These are phyloP conservation scores for Thaleichthys pacificus DNA, from an alignment of 2,797 vertebrate species.

Conservation along the genomic window DNA sequence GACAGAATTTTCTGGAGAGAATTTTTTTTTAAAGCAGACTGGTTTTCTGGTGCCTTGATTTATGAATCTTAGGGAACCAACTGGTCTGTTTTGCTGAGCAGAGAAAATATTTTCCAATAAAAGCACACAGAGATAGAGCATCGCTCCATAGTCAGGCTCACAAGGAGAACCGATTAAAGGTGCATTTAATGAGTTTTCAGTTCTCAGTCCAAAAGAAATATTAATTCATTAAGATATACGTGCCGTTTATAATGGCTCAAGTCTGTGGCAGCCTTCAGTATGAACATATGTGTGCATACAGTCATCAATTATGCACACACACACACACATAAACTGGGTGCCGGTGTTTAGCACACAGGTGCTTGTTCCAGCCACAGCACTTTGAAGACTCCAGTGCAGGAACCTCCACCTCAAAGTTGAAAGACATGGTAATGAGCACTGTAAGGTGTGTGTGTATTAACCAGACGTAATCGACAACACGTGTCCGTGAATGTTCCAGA, in stretches of 20 bases:
- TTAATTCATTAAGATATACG: background rate
- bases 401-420: background rate
- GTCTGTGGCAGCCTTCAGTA: too few relatives aligned
- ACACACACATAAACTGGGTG: background rate
- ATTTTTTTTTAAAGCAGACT: background rate
- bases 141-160: background rate
- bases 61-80: background rate
- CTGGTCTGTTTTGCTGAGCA: background rate
- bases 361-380: background rate
- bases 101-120: background rate
- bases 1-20: too few relatives aligned
- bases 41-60: background rate
- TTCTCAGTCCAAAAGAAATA: background rate
- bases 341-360: background rate
- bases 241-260: too few relatives aligned
- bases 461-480: too few relatives aligned
- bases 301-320: too few relatives aligned
- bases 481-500: too few relatives aligned
- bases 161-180: background rate
- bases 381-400: background rate
- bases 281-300: too few relatives aligned
- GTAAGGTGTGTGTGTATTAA: constrained; percentile 6
- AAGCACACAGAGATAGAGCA: constrained; percentile 1
- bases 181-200: background rate
- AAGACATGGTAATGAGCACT: constrained; percentile 10